Conservation (phyloP, 2,888 invertebrate species). For the Sphaeridia pumilis region DNA sequence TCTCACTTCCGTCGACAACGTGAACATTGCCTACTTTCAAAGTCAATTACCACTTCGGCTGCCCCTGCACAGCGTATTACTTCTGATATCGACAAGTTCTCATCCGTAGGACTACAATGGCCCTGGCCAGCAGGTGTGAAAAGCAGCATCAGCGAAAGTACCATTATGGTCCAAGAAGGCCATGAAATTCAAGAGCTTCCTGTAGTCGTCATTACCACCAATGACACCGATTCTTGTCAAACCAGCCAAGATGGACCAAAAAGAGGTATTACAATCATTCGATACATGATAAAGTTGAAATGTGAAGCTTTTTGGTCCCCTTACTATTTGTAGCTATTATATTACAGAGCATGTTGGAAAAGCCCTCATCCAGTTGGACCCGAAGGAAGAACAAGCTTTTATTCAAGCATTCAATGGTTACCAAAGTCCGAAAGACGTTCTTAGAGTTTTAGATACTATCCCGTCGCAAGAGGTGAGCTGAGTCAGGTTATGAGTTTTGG, state of each 20-base stretch:
- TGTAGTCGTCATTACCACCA: slow-evolving; percentile 43
- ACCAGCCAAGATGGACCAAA: background rate
- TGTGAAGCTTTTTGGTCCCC: background rate
- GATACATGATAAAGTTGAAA: background rate
- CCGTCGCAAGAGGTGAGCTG: slow-evolving; percentile 9
- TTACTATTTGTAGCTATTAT: background rate
- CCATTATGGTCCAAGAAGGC: slow-evolving; percentile 55
- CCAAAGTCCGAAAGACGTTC: slow-evolving; percentile 38
- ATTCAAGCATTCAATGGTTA: slow-evolving; percentile 38
- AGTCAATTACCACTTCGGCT: background rate
- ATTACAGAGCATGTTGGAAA: background rate
- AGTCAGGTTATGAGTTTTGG: background rate
- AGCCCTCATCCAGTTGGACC: slow-evolving; percentile 22
- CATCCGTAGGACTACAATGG: background rate
- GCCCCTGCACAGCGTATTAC: background rate
- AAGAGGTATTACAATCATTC: background rate
- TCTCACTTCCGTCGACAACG: no score
- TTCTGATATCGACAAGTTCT: background rate
- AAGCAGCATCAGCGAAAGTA: slow-evolving; percentile 40
- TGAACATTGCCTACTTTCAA: no score
- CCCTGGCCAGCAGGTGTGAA: slow-evolving; percentile 4
- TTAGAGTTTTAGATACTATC: slow-evolving; percentile 42
- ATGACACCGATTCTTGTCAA: background rate
- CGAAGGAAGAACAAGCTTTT: slow-evolving; percentile 37
- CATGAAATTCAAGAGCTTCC: slow-evolving; percentile 56